Evolutionary conservation across 2,113 vertebrate genomes (phyloP).

Genomic region (Dipodomys ordii): DNA sequence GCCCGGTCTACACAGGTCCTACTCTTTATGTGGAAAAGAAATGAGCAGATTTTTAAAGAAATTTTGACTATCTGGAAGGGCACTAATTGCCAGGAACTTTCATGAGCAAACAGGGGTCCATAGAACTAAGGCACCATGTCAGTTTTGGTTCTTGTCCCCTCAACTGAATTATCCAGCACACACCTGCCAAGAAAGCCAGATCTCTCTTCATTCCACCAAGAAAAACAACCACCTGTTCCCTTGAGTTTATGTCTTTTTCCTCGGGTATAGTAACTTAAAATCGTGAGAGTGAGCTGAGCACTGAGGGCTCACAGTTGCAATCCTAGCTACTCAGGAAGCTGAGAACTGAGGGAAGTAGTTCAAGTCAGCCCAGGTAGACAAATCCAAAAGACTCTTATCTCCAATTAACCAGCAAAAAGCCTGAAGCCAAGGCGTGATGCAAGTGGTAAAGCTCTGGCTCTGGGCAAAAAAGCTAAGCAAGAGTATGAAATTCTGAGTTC

Average conservation of each 20-base stretch:
- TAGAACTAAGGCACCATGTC: neutral
- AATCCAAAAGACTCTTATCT: too few relatives aligned
- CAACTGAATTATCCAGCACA: neutral
- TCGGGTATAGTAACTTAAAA: constrained; percentile 30
- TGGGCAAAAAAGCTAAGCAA: too few relatives aligned
- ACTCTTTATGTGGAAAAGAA: neutral
- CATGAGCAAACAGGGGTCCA: neutral
- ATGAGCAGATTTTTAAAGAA: neutral
- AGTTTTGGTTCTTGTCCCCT: neutral
- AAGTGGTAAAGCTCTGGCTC: too few relatives aligned
- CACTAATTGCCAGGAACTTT: constrained; percentile 4
- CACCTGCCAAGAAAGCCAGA: neutral
- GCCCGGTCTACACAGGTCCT: neutral
- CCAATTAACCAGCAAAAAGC: too few relatives aligned
- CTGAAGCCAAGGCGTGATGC: too few relatives aligned
- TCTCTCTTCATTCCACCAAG: constrained; percentile 53
- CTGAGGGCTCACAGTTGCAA: neutral
- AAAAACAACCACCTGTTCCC: constrained; percentile 41
- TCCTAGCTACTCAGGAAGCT: too few relatives aligned
- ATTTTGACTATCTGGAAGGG: constrained; percentile 40
- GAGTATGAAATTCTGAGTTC: too few relatives aligned
- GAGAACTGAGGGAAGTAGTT: too few relatives aligned
- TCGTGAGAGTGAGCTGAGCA: neutral
- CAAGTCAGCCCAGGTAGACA: too few relatives aligned
- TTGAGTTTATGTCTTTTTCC: neutral